Conservation (phyloP, 2,888 invertebrate species). For the Sinohyriopsis cumingii region DNA sequence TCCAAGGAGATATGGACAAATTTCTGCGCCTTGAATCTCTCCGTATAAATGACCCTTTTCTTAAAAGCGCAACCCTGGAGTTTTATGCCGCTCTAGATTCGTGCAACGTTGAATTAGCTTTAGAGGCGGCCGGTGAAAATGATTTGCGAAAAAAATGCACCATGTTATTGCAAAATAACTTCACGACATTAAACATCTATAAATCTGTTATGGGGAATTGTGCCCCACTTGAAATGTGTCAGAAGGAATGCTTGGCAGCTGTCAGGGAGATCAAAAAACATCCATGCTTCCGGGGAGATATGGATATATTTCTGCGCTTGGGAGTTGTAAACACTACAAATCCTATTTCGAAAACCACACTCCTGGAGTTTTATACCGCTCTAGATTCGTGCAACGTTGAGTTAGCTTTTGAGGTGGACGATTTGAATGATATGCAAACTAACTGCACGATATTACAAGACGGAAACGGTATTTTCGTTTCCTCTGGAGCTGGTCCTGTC, state of each 20-base stretch:
- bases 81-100: too few relatives aligned
- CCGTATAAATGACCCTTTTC: background rate
- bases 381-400: conserved; percentile 8
- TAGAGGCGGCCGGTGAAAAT: background rate
- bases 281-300: conserved; percentile 31
- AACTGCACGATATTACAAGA: too few relatives aligned
- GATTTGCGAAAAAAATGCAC: too few relatives aligned
- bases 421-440: too few relatives aligned
- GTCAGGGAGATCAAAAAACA: conserved; percentile 24
- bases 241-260: conserved; percentile 23
- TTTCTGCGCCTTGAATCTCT: background rate
- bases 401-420: background rate
- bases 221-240: conserved; percentile 12
- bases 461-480: too few relatives aligned
- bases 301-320: conserved; percentile 8
- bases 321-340: background rate
- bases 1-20: conserved; percentile 23
- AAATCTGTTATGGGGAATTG: conserved; percentile 18
- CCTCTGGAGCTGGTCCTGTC: too few relatives aligned
- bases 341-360: background rate
- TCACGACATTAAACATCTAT: conserved; percentile 1
- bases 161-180: too few relatives aligned
- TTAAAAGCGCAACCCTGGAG: background rate
- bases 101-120: conserved; percentile 6
- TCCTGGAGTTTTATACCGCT: background rate